Percentiles rank a stretch among this genome's conserved stretches.
phyloP scores from a whole-genome alignment of 2,888 invertebrate genomes.

The Ganaspis brasiliensis region DNA sequence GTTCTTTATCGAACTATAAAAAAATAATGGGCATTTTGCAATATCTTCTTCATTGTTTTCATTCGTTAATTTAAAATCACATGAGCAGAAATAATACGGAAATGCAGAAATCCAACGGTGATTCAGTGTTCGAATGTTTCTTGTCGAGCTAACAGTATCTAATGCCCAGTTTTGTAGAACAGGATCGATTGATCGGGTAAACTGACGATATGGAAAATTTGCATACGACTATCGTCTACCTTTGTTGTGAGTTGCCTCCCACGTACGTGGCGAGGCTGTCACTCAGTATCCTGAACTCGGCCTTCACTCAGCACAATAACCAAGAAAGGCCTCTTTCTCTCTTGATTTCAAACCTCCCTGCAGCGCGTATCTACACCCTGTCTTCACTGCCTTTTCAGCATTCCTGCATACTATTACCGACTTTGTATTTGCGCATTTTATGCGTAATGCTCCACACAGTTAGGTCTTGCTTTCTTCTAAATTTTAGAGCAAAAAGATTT shows the following conservation, averaged over 20 bases:
- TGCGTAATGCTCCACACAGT: constrained; percentile 62
- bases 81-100: not conserved
- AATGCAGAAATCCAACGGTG: constrained; percentile 21
- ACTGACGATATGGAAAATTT: constrained; percentile 70
- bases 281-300: constrained; percentile 71
- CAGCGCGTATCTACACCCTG: constrained; percentile 71
- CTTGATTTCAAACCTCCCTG: constrained; percentile 74
- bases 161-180: constrained; percentile 41
- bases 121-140: constrained; percentile 30
- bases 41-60: too few species aligned
- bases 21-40: too few species aligned
- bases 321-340: constrained; percentile 56
- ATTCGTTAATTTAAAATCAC: not conserved
- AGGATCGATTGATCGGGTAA: constrained; percentile 49
- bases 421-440: constrained; percentile 72
- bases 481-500: not conserved
- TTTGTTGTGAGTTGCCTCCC: constrained; percentile 77
- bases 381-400: constrained; percentile 73
- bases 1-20: too few species aligned
- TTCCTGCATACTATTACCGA: constrained; percentile 79
- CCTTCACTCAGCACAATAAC: constrained; percentile 59
- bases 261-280: constrained; percentile 77
- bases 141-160: constrained; percentile 41
- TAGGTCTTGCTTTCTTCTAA: not conserved
- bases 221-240: constrained; percentile 76